phyloP scores from a whole-genome alignment of 2,113 vertebrate genomes.

The Sylvilagus bachmani region DNA sequence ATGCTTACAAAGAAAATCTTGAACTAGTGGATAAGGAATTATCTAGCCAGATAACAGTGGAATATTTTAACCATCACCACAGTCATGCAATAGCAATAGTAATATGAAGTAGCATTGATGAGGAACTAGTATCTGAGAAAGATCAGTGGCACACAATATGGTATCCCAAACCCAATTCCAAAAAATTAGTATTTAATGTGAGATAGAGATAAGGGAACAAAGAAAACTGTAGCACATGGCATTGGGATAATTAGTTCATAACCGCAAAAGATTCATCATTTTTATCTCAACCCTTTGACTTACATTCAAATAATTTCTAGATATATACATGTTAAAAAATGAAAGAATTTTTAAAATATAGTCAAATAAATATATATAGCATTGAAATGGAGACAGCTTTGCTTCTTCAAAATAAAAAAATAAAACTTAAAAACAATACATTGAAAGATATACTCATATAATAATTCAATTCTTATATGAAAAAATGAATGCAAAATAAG shows the following conservation, averaged over 20 bases:
- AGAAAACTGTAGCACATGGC: background rate
- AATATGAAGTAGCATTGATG: background rate
- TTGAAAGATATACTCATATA: background rate
- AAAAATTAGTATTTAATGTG: background rate
- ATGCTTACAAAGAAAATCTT: background rate
- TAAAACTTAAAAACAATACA: background rate
- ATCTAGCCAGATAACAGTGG: background rate
- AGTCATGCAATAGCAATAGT: background rate
- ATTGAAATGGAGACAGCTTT: background rate
- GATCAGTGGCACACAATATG: background rate
- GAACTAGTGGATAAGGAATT: background rate
- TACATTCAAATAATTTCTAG: background rate
- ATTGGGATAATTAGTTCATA: background rate
- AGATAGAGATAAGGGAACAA: background rate
- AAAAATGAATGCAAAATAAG: background rate
- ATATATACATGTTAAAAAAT: background rate
- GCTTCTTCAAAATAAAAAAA: background rate
- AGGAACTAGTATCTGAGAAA: background rate
- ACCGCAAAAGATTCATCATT: background rate
- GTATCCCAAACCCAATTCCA: background rate
- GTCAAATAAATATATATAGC: background rate
- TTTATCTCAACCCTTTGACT: background rate
- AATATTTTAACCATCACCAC: background rate
- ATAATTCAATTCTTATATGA: background rate
- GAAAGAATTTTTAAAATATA: background rate